Conservation (phyloP, 2,888 invertebrate genomes). For the Pilophorus perplexus region DNA sequence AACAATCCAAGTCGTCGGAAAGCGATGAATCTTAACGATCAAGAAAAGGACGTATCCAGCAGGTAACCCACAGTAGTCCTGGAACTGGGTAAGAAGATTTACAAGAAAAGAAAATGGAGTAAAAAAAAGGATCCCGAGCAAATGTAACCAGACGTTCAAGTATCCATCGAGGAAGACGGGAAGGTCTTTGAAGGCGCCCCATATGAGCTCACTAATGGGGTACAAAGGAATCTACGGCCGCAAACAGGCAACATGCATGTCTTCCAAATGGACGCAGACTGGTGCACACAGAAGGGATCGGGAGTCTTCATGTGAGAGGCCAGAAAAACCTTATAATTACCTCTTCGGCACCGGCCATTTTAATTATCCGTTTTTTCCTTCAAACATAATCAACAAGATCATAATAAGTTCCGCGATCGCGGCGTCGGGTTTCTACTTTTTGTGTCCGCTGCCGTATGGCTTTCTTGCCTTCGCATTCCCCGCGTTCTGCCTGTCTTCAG, state of each 20-base stretch:
- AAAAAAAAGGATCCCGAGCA: slow-evolving; percentile 10
- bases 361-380: slow-evolving; percentile 30
- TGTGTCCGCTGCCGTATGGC: slow-evolving; percentile 7
- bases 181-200: slow-evolving; percentile 31
- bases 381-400: slow-evolving; percentile 40
- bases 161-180: slow-evolving; percentile 22
- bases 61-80: neutral
- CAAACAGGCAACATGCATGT: slow-evolving; percentile 25
- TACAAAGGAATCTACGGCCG: slow-evolving; percentile 33
- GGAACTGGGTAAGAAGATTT: slow-evolving; percentile 1
- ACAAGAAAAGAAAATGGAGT: slow-evolving; percentile 1
- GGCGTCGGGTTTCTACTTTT: neutral
- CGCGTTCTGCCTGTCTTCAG: slow-evolving; percentile 12
- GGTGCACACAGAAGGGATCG: slow-evolving; percentile 3
- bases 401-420: slow-evolving; percentile 39
- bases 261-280: slow-evolving; percentile 18
- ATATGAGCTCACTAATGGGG: slow-evolving; percentile 38
- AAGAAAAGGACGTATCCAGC: slow-evolving; percentile 15
- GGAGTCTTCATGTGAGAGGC: slow-evolving; percentile 14
- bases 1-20: too few relatives aligned
- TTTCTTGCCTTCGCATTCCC: slow-evolving; percentile 26
- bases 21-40: slow-evolving; percentile 32
- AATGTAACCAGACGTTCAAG: slow-evolving; percentile 36
- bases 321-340: slow-evolving; percentile 37
- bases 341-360: slow-evolving; percentile 36